Conservation (phyloP, 2,113 vertebrate species). For the Tylochromis polylepis region DNA sequence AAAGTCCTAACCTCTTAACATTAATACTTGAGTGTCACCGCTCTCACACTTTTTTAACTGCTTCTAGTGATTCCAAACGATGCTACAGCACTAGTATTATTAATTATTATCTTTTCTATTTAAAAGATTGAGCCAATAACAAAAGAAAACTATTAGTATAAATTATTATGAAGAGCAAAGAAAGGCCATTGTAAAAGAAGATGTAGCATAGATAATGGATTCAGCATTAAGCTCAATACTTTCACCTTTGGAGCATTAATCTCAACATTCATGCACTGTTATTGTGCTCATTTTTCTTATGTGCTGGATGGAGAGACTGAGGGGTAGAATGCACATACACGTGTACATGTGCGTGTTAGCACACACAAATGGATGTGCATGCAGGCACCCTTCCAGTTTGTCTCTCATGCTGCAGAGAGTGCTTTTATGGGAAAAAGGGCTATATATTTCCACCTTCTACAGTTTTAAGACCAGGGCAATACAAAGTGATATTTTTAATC, state of each 20-base stretch:
- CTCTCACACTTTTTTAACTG: not conserved
- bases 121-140: not conserved
- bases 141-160: not conserved
- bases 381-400: not conserved
- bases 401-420: not conserved
- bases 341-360: not conserved
- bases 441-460: not conserved
- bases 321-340: not conserved
- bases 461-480: not conserved
- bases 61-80: not conserved
- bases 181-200: not conserved
- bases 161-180: accelerated
- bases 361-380: not conserved
- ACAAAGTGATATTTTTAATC: not conserved
- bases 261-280: not conserved
- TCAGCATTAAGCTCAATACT: not conserved
- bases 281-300: not conserved
- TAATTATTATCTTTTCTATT: not conserved
- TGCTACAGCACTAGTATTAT: not conserved
- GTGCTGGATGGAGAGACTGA: not conserved
- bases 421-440: not conserved
- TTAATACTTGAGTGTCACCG: not conserved
- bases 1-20: not conserved
- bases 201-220: not conserved
- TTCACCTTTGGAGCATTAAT: not conserved